Evolutionary conservation across 2,888 invertebrate species (phyloP).

Genomic region (Ernsta delagoae): DNA sequence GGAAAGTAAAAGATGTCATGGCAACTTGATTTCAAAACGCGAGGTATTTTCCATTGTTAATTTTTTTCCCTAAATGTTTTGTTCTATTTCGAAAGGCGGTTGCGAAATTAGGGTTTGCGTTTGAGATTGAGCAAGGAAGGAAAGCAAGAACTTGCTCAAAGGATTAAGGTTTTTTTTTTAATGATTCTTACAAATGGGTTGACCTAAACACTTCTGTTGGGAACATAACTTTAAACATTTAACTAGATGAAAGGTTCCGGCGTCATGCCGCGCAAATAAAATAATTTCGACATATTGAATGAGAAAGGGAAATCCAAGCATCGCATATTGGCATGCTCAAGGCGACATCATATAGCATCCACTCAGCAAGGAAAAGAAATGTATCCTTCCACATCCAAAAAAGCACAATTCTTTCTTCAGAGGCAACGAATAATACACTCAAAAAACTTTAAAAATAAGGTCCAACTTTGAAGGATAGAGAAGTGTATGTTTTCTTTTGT

Average conservation of each 20-base stretch:
- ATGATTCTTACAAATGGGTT: neutral
- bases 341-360: conserved; percentile 39
- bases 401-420: neutral
- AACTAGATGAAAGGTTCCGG: neutral
- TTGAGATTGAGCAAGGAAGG: neutral
- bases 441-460: conserved; percentile 13
- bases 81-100: neutral
- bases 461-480: conserved; percentile 1
- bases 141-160: neutral
- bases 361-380: conserved; percentile 31
- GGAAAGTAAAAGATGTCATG: conserved; percentile 12
- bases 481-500: conserved; percentile 26
- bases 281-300: conserved; percentile 37
- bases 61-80: conserved; percentile 6
- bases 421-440: conserved; percentile 16
- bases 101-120: too few relatives aligned
- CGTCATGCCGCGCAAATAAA: conserved; percentile 26
- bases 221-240: too few relatives aligned
- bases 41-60: conserved; percentile 3
- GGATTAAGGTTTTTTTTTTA: neutral
- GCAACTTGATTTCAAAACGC: neutral
- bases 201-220: too few relatives aligned
- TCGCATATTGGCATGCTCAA: conserved; percentile 44
- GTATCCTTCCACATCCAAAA: conserved; percentile 26
- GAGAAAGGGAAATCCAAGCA: conserved; percentile 31